phyloP scores from a whole-genome alignment of 2,888 invertebrate genomes.

The Petrolisthes cinctipes region DNA sequence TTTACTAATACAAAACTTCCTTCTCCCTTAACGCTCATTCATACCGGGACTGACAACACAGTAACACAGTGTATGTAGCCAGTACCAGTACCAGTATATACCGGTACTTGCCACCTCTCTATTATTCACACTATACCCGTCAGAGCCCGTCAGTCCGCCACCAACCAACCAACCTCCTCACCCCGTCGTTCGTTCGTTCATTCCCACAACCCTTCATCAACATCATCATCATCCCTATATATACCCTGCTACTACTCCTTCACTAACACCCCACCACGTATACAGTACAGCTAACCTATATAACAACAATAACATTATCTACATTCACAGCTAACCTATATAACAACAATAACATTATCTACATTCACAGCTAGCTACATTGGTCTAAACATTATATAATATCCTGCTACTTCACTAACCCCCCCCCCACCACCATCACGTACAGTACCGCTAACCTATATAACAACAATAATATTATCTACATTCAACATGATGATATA shows the following conservation, averaged over 20 bases:
- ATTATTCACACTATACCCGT: too few relatives aligned
- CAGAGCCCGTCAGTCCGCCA: too few relatives aligned
- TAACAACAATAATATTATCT: background rate
- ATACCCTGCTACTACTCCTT: background rate
- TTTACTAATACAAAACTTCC: too few relatives aligned
- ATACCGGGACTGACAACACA: conserved; percentile 1
- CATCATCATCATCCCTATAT: too few relatives aligned
- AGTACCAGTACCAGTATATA: too few relatives aligned
- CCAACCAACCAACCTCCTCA: too few relatives aligned
- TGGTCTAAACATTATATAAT: background rate
- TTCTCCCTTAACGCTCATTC: background rate
- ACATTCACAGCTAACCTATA: background rate
- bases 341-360: background rate
- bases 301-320: background rate
- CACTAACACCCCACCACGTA: background rate
- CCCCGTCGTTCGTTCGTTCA: too few relatives aligned
- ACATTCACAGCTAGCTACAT: background rate
- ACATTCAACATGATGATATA: too few relatives aligned
- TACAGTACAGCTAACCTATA: background rate
- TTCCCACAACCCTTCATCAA: too few relatives aligned
- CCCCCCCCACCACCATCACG: background rate
- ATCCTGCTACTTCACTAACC: background rate
- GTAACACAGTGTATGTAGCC: background rate
- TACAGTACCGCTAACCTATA: too few relatives aligned
- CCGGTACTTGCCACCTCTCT: too few relatives aligned